A percentile compares a stretch with the other conserved stretches of the same genome.
Conservation (phyloP, 2,113 vertebrate genomes). For the Sorex fumeus region DNA sequence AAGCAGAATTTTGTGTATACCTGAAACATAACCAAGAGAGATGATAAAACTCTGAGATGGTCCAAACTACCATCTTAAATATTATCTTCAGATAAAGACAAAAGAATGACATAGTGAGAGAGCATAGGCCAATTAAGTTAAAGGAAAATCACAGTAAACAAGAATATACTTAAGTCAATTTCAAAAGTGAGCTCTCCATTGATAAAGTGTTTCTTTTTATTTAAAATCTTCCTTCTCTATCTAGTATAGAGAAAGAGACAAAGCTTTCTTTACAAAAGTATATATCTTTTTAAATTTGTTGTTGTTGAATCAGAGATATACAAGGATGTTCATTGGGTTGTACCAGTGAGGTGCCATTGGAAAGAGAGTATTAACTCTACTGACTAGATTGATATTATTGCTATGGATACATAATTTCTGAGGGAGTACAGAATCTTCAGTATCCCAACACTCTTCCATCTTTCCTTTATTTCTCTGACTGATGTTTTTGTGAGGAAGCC, state of each 20-base stretch:
- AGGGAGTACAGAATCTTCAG: background rate
- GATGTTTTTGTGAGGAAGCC: background rate
- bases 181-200: background rate
- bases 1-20: background rate
- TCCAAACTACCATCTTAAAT: background rate
- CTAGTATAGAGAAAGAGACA: background rate
- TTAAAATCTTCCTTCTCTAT: background rate
- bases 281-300: too few species aligned
- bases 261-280: background rate
- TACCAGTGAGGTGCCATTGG: background rate
- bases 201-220: background rate
- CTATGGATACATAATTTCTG: background rate
- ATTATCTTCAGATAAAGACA: conserved; percentile 10
- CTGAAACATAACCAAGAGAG: background rate
- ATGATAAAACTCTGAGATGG: background rate
- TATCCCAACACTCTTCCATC: background rate
- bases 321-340: too few species aligned
- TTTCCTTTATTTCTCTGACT: background rate
- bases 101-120: background rate
- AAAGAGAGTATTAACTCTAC: background rate
- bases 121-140: too few species aligned
- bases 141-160: too few species aligned
- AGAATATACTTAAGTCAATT: too few species aligned
- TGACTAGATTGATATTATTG: background rate
- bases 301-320: too few species aligned